Base-by-base conservation (phyloP, 1,140 invertebrate genomes). In the Megalopta genalis region DNA sequence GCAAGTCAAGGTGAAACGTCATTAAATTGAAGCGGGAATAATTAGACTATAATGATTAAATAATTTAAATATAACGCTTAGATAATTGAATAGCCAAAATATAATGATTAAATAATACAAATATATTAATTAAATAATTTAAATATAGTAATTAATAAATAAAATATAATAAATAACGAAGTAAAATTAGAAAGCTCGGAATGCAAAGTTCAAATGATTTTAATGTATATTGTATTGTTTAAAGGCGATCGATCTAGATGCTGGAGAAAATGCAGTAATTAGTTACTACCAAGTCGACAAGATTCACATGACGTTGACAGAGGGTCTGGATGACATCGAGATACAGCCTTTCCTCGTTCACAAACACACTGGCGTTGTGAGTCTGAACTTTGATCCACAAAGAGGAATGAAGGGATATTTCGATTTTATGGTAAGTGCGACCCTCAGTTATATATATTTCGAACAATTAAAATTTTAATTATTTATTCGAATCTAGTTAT, bases 371-470 rank as follows among this genome's bases (percentile, higher is more conserved):
- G 98, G 98, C 2, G 95, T 95, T 2, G 95, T 99, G 6, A 95
- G 95, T 66, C 93, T 99, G 1, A 99, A 99, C 92, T 99, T 99
- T 90, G 98, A 99, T 93, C 98, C 98, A 23, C 98, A 99, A 89
- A 97, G 97, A 87, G 96, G 97, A 69, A 99, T 99, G 98, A 98
- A 98, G 91, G 98, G 98, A 68, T 99, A 99, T 90, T 99, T 99
- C 92, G 97, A 98, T 90, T 98, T 99, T 87, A 96, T 96, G 94
- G 96, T 96, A 89, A 84, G 37, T 46, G 7, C 62, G 37, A 25
- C 37, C 66, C 3, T 73, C 42, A 12, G 32, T 32, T 46, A 12
- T 46, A 10, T 46, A 16, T n/a, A n/a, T n/a, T n/a, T n/a, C n/a
- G 14, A 18, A 52, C 12, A 18, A 52, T 52, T 52, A 16, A 18